These are phyloP conservation scores for Parazoanthus darwini DNA, from an alignment of 92 coral and sea anemone species.

Conservation along the genomic window DNA sequence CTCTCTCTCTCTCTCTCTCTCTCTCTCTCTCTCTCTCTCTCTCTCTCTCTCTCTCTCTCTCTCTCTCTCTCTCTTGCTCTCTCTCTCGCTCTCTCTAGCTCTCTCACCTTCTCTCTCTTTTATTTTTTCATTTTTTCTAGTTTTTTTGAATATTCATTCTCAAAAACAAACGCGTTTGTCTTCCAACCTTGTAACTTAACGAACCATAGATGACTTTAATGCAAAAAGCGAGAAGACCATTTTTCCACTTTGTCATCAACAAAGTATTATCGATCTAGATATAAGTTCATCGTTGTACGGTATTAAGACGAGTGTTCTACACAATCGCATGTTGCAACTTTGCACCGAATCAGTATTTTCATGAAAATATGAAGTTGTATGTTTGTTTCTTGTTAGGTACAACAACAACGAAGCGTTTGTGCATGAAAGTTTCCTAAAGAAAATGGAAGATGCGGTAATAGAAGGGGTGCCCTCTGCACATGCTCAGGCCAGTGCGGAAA, in stretches of 20 bases:
- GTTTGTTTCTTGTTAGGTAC: not conserved
- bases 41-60: too few species aligned
- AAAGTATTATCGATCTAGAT: not conserved
- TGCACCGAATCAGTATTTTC: too few species aligned
- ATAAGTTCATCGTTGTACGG: too few species aligned
- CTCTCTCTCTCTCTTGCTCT: too few species aligned
- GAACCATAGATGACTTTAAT: too few species aligned
- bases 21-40: too few species aligned
- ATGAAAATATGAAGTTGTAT: not conserved
- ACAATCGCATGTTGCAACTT: too few species aligned
- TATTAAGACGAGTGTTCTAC: not conserved
- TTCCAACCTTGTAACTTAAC: not conserved
- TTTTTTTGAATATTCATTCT: too few species aligned
- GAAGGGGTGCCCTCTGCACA: not conserved
- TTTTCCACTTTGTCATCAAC: not conserved
- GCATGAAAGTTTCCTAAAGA: slow-evolving; percentile 21
- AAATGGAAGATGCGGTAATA: not conserved
- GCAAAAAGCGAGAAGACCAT: not conserved
- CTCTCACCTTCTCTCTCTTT: too few species aligned
- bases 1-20: too few species aligned
- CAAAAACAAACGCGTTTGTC: not conserved
- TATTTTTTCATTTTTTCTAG: too few species aligned
- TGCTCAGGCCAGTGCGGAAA: not conserved
- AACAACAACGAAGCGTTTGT: slow-evolving; percentile 35
- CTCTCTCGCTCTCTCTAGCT: too few species aligned